phyloP scores from a whole-genome alignment of 1,140 invertebrate genomes.

The Cylas formicarius region DNA sequence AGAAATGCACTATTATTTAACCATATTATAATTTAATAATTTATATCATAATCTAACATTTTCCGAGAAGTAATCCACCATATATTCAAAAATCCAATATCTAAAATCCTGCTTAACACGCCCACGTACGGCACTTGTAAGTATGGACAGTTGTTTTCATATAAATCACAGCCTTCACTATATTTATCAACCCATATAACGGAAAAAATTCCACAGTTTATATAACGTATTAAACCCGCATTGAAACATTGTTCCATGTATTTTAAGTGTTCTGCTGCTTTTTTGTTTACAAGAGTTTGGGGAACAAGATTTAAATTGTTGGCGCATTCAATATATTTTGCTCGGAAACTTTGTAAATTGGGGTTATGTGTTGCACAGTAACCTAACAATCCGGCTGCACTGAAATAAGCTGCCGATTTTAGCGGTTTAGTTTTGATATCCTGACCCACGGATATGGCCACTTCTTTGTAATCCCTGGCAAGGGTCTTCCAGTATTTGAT shows the following conservation, averaged over 20 bases:
- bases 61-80: constrained; percentile 66
- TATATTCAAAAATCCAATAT: constrained; percentile 67
- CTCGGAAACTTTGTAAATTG: constrained; percentile 52
- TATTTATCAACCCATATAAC: constrained; percentile 68
- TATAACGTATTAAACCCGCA: constrained; percentile 55
- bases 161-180: constrained; percentile 56
- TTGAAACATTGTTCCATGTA: constrained; percentile 58
- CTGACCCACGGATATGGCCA: constrained; percentile 48
- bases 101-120: constrained; percentile 60
- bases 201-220: constrained; percentile 63
- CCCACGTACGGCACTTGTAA: constrained; percentile 54
- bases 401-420: constrained; percentile 46
- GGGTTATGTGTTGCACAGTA: constrained; percentile 56
- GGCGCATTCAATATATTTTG: constrained; percentile 49
- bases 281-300: constrained; percentile 57
- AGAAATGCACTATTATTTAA: constrained; percentile 34
- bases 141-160: constrained; percentile 65
- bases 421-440: constrained; percentile 50
- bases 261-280: constrained; percentile 56
- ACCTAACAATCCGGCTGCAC: constrained; percentile 41
- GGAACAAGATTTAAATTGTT: constrained; percentile 61
- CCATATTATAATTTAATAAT: constrained; percentile 40
- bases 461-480: constrained; percentile 54
- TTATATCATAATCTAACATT: constrained; percentile 74
- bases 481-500: constrained; percentile 55